Evolutionary conservation across 2,113 vertebrate species (phyloP).

Genomic region (Alosa alosa): DNA sequence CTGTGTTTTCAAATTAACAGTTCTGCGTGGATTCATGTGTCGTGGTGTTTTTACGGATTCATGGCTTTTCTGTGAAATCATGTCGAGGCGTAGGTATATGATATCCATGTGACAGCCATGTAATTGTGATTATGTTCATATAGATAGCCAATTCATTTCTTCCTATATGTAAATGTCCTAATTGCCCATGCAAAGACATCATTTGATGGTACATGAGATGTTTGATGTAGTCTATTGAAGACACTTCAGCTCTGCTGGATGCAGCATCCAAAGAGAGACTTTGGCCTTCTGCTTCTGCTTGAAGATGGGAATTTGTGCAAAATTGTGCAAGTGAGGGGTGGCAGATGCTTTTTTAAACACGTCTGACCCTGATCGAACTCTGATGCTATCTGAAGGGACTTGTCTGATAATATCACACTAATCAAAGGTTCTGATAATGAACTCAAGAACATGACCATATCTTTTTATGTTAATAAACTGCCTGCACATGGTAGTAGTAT

Average conservation of each 20-base stretch:
- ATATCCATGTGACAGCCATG: neutral
- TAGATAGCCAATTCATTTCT: neutral
- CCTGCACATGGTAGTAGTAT: neutral
- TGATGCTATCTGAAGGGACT: neutral
- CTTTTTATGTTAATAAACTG: neutral
- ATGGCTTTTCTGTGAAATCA: neutral
- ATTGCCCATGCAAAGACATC: neutral
- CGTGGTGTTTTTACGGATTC: neutral
- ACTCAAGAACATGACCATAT: neutral
- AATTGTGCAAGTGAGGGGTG: neutral
- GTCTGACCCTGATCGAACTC: neutral
- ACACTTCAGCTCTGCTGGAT: neutral
- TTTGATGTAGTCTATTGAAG: neutral
- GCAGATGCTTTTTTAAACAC: neutral
- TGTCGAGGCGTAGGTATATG: neutral
- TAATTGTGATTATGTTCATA: neutral
- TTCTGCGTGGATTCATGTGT: neutral
- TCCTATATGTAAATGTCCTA: neutral
- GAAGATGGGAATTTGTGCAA: neutral
- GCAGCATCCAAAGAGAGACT: neutral
- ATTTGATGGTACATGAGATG: neutral
- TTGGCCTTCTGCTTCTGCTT: neutral
- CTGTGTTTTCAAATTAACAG: conserved; percentile 25
- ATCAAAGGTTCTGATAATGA: neutral
- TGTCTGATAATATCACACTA: neutral